A percentile compares a stretch with the other conserved stretches of the same genome.
These are phyloP conservation scores for Chalcosyrphus nemorum DNA, from an alignment of 2,888 invertebrate genomes.

Conservation along the genomic window DNA sequence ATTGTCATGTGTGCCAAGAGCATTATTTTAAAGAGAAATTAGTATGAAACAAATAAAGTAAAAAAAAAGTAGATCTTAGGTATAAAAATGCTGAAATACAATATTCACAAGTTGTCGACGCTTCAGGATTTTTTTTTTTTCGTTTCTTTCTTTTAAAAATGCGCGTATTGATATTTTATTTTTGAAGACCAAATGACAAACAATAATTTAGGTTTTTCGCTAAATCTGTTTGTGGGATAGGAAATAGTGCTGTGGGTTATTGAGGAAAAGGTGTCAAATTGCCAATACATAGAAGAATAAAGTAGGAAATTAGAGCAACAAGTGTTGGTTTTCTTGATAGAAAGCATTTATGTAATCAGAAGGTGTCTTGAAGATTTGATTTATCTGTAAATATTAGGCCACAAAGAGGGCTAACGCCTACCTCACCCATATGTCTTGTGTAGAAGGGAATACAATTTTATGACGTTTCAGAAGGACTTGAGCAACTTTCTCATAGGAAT, in stretches of 20 bases:
- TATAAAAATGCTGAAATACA: constrained; percentile 55
- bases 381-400: too few species aligned
- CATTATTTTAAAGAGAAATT: constrained; percentile 35
- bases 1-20: constrained; percentile 48
- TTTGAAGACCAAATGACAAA: neutral
- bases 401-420: too few species aligned
- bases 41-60: constrained; percentile 25
- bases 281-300: neutral
- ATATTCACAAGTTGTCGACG: constrained; percentile 51
- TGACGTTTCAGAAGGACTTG: too few species aligned
- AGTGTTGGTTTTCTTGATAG: too few species aligned
- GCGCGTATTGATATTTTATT: constrained; percentile 10
- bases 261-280: neutral
- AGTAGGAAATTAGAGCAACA: neutral
- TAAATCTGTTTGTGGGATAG: neutral
- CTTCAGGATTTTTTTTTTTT: constrained; percentile 42
- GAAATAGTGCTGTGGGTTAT: neutral
- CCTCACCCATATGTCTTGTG: too few species aligned
- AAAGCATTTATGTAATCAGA: too few species aligned
- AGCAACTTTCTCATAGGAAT: too few species aligned
- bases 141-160: constrained; percentile 12
- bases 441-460: too few species aligned
- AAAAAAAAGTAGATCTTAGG: constrained; percentile 2
- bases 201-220: neutral
- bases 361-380: too few species aligned